These are phyloP conservation scores for Augochlora pura DNA, from an alignment of 1,140 invertebrate species.

Conservation along the genomic window DNA sequence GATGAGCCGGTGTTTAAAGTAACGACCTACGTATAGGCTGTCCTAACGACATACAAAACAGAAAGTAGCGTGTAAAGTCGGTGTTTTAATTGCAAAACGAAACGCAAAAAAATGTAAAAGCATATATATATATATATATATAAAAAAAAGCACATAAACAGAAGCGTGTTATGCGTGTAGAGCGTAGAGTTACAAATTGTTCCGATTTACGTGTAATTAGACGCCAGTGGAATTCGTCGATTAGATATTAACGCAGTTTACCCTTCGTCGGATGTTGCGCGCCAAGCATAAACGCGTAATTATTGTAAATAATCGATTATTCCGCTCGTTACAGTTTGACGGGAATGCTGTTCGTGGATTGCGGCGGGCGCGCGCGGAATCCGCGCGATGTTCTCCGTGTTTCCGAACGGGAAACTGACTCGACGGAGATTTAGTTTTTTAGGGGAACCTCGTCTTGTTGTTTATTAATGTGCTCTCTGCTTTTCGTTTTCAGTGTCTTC, in stretches of 20 bases:
- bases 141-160: neutral
- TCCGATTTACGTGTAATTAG: constrained; percentile 24
- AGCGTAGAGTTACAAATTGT: constrained; percentile 4
- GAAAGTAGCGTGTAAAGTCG: constrained; percentile 59
- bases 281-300: too few relatives aligned
- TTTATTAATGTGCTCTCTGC: too few relatives aligned
- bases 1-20: constrained; percentile 12
- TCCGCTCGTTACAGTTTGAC: neutral
- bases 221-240: neutral
- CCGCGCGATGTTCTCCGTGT: too few relatives aligned
- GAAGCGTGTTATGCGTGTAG: neutral
- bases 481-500: too few relatives aligned
- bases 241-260: neutral
- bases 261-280: neutral
- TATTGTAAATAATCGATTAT: constrained; percentile 22
- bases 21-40: constrained; percentile 33
- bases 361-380: too few relatives aligned
- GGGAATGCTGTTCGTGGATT: constrained; percentile 3
- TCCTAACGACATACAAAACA: constrained; percentile 65
- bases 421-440: too few relatives aligned
- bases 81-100: constrained; percentile 36
- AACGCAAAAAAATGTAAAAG: neutral
- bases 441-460: too few relatives aligned
- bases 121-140: too few relatives aligned
- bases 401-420: too few relatives aligned